phyloP scores from a whole-genome alignment of 2,797 vertebrate genomes.

The Labroides dimidiatus region DNA sequence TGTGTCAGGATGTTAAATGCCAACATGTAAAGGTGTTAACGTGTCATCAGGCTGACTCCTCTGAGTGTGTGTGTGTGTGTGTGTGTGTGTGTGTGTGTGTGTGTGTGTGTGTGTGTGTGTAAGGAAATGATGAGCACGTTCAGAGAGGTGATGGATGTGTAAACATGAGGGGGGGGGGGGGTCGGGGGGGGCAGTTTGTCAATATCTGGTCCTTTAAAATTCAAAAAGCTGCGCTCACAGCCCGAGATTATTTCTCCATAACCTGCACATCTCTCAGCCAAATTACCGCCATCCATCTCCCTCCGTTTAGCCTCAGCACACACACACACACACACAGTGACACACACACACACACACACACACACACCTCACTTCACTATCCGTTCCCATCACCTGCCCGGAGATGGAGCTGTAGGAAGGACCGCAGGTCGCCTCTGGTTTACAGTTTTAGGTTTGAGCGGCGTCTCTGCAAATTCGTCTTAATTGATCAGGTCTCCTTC shows the following conservation, averaged over 20 bases:
- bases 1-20: too few relatives aligned
- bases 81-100: too few relatives aligned
- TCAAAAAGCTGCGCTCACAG: constrained; percentile 59
- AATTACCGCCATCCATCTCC: constrained; percentile 79
- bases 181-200: constrained; percentile 11
- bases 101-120: constrained; percentile 25
- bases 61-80: too few relatives aligned
- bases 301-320: constrained; percentile 49
- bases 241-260: constrained; percentile 73
- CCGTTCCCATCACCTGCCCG: constrained; percentile 57
- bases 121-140: constrained; percentile 22
- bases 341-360: neutral
- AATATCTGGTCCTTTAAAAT: constrained; percentile 52
- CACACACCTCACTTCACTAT: constrained; percentile 25
- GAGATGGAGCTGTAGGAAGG: constrained; percentile 54
- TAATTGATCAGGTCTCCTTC: too few relatives aligned
- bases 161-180: constrained; percentile 7
- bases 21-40: too few relatives aligned
- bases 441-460: constrained; percentile 34
- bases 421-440: constrained; percentile 32
- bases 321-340: too few relatives aligned
- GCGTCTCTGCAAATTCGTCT: constrained; percentile 21
- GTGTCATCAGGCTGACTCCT: too few relatives aligned
- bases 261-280: constrained; percentile 72
- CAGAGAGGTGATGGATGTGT: constrained; percentile 28